phyloP scores from a whole-genome alignment of 2,888 invertebrate genomes.

The Mimas tiliae region DNA sequence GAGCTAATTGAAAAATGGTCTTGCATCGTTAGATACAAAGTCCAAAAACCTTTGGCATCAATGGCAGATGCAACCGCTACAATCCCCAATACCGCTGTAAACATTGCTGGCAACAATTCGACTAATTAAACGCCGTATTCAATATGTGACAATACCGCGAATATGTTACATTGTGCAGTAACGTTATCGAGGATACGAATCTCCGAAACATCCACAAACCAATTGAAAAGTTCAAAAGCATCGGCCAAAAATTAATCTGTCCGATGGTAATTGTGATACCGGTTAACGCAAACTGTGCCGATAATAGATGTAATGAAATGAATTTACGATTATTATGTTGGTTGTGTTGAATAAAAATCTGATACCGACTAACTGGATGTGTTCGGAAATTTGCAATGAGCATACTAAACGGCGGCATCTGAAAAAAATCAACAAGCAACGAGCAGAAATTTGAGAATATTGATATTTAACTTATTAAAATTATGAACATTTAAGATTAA shows the following conservation, averaged over 20 bases:
- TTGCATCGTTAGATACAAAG: slow-evolving; percentile 45
- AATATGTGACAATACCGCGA: slow-evolving; percentile 58
- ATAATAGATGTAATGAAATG: slow-evolving; percentile 46
- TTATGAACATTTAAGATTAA: background rate
- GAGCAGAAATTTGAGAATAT: background rate
- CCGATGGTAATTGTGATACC: slow-evolving; percentile 52
- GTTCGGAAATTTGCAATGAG: slow-evolving; percentile 35
- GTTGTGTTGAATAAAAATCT: slow-evolving; percentile 43
- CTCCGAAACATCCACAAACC: slow-evolving; percentile 29
- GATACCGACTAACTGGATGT: slow-evolving; percentile 45
- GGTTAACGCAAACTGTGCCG: slow-evolving; percentile 40
- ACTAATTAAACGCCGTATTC: slow-evolving; percentile 67
- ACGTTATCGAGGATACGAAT: slow-evolving; percentile 48
- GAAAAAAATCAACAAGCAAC: background rate
- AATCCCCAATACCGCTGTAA: slow-evolving; percentile 55
- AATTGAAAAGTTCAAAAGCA: slow-evolving; percentile 39
- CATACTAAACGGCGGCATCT: slow-evolving; percentile 9
- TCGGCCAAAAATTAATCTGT: slow-evolving; percentile 51
- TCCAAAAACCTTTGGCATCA: slow-evolving; percentile 50
- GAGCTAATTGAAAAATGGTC: slow-evolving; percentile 50
- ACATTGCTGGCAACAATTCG: slow-evolving; percentile 71
- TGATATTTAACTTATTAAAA: slow-evolving; percentile 2
- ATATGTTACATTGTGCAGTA: slow-evolving; percentile 55
- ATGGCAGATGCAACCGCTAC: slow-evolving; percentile 66
- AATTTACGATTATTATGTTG: slow-evolving; percentile 49